Evolutionary conservation across 2,113 vertebrate species (phyloP), one percentile per base, ranked within the genome.

Genomic region (Microtus oregoni): DNA sequence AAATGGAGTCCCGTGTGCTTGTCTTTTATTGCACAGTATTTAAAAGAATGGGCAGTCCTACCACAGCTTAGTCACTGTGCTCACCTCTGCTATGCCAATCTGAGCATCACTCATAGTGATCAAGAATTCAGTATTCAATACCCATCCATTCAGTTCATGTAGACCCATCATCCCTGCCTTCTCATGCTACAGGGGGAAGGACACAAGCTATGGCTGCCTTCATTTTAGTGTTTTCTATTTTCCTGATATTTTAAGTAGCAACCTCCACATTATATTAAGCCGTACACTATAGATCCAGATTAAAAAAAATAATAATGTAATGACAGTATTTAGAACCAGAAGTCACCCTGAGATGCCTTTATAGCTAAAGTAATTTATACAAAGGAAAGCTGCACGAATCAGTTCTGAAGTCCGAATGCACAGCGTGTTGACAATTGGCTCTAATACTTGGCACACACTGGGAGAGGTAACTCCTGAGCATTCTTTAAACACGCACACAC

Each of bases 291-390:
- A 73, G 63, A 50, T 11, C 61, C 30, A 93, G 89, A 79, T 3
- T 3, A 52, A 52, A n/a, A n/a, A n/a, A 50, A 94, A 94, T 89
- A 97, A 90, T 90, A 86, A 92, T 73, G 26, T 81, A 65, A 95
- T 88, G 92, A 79, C 8, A 32, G 8, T 79, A 38, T 32, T 92
- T 96, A 93, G 63, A 91, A 65, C 73, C 90, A 28, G 93, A 92
- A 96, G 95, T 4, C 86, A 96, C 94, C 55, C 96, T 92, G 86
- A 95, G 63, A 97, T 93, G 91, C 70, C 52, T 92, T 90, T 94
- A 24, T 20, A 68, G 50, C 65, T 3, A 90, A 83, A 94, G 32
- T 76, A 86, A 50, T 96, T 95, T 90, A 93, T 24, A 93, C 63
- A 96, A 90, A 55, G 17, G 7, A 14, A 90, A 88, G 32, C 58